phyloP scores from a whole-genome alignment of 2,113 vertebrate genomes.

The Dinomys branickii region DNA sequence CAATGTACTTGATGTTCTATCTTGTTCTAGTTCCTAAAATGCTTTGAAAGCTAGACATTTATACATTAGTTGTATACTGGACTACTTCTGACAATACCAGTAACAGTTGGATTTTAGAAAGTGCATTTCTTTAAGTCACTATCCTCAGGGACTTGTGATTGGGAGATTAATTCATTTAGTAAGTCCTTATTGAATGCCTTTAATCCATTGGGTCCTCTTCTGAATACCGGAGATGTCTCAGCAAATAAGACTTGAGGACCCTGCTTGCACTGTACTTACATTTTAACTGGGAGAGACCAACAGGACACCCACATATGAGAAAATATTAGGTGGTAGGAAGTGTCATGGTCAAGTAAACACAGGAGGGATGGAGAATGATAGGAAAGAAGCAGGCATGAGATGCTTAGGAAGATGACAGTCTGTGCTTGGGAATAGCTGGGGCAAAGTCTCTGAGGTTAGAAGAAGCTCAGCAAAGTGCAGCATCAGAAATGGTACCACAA shows the following conservation, averaged over 20 bases:
- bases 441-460: background rate
- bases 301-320: background rate
- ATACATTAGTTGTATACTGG: background rate
- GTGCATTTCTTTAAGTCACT: background rate
- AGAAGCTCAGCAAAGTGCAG: background rate
- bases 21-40: background rate
- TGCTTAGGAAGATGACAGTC: background rate
- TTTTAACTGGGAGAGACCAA: background rate
- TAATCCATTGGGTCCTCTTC: background rate
- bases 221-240: background rate
- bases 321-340: background rate
- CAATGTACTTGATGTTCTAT: background rate
- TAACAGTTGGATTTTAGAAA: background rate
- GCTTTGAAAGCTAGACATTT: background rate
- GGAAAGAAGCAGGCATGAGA: background rate
- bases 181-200: background rate
- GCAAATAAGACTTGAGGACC: background rate
- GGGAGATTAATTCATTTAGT: background rate
- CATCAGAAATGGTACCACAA: background rate
- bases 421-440: background rate
- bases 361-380: background rate
- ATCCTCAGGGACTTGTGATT: background rate
- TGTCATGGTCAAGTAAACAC: background rate
- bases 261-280: background rate
- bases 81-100: background rate